Evolutionary conservation across 2,113 vertebrate genomes (phyloP).

Genomic region (Petrocephalus microphthalmus): DNA sequence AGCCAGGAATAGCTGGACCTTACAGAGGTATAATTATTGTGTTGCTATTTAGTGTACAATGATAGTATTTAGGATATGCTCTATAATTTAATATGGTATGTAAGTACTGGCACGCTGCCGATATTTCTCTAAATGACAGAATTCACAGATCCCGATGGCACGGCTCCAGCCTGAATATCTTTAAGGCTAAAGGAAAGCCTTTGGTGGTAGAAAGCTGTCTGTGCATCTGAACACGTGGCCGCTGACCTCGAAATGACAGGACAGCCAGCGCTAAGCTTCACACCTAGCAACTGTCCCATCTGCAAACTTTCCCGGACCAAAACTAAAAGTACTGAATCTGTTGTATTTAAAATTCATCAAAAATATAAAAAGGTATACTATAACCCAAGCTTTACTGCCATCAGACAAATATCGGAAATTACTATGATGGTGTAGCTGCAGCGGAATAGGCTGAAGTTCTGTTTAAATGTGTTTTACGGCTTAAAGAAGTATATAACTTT

Average conservation of each 20-base stretch:
- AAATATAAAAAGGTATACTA: not conserved
- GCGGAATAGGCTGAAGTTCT: not conserved
- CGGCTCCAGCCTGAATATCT: not conserved
- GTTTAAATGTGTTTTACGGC: not conserved
- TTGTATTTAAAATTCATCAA: not conserved
- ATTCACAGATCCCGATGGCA: not conserved
- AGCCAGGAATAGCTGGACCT: conserved; percentile 1
- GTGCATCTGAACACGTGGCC: not conserved
- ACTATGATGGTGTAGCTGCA: not conserved
- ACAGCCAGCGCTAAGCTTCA: not conserved
- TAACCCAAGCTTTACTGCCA: not conserved
- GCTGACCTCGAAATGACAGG: not conserved
- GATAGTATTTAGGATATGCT: not conserved
- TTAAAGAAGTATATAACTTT: not conserved
- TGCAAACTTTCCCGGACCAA: not conserved
- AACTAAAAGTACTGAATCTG: not conserved
- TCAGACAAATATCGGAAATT: not conserved
- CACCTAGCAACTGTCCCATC: not conserved
- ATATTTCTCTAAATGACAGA: conserved; percentile 5
- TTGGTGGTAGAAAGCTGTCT: not conserved
- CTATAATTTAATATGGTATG: conserved; percentile 10
- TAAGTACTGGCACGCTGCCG: not conserved
- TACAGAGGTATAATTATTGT: conserved; percentile 8
- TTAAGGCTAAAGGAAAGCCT: not conserved
- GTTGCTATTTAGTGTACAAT: conserved; percentile 4